Base-by-base conservation (phyloP, 2,888 invertebrate species). In the Nymphalis urticae region DNA sequence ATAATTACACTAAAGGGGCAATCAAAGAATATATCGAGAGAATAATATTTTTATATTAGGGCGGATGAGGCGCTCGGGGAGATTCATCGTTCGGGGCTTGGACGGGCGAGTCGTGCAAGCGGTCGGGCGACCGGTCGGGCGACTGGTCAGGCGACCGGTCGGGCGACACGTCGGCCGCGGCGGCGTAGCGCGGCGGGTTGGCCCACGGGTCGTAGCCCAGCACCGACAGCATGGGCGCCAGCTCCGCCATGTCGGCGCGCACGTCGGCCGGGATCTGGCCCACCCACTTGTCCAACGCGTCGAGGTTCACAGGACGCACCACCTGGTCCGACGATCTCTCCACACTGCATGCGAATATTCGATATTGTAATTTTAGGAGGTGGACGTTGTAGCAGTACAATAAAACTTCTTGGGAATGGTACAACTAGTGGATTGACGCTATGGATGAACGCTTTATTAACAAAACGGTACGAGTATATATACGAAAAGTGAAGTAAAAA, bases 311-410 rank as follows among this genome's bases (percentile, higher is more conserved):
- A 17, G 99, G 98, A 83, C 99, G 98, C 87, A 99, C 98, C 80
- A 99, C 98, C 94, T 99, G 99, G 94, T 99, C 99, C 73, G 98
- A 98, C 61, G 98, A 98, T 72, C 98, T 95, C 93, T 99, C 99
- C 85, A 98, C 97, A 91, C 98, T 98, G 93, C 66, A 50, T 88
- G 90, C 72, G 32, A 17, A 32, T 13, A 54, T 10, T 75, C 61
- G 13, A 0, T 42, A 42, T 32, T 32, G 27, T 13, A 4, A 42
- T 42, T n/a, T n/a, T n/a, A n/a, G n/a, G n/a, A n/a, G n/a, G n/a
- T n/a, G n/a, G n/a, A n/a, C n/a, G n/a, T n/a, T n/a, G n/a, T n/a
- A n/a, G n/a, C n/a, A n/a, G n/a, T n/a, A n/a, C n/a, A n/a, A n/a
- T n/a, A n/a, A n/a, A n/a, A n/a, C n/a, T n/a, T n/a, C n/a, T n/a